These are phyloP conservation scores for Melieria picta DNA, from an alignment of 2,888 invertebrate species.

Conservation along the genomic window DNA sequence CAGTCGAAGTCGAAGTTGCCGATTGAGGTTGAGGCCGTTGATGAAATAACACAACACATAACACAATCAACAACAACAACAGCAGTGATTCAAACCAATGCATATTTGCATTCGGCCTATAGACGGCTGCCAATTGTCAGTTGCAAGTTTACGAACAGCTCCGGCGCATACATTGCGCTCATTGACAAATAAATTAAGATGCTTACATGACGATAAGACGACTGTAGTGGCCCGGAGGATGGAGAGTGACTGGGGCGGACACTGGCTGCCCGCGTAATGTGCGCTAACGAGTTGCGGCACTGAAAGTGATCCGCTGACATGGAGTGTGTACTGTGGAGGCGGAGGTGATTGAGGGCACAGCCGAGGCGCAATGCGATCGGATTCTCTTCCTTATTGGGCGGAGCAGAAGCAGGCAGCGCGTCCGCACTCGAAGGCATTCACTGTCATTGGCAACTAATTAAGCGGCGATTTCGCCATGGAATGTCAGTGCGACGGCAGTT, in stretches of 20 bases:
- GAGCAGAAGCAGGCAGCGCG: constrained; percentile 1
- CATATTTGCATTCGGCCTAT: constrained; percentile 18
- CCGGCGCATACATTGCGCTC: constrained; percentile 24
- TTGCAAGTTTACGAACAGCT: constrained; percentile 31
- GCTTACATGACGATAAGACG: constrained; percentile 27
- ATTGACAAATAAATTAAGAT: constrained; percentile 35
- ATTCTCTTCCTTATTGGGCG: background rate
- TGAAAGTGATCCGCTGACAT: constrained; percentile 11
- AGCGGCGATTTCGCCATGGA: constrained; percentile 14
- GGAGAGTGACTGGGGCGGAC: too few species aligned
- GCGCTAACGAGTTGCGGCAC: constrained; percentile 4
- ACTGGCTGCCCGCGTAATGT: constrained; percentile 2
- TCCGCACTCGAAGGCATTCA: background rate
- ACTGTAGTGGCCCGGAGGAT: background rate
- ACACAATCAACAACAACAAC: too few species aligned
- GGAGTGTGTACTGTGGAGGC: constrained; percentile 1
- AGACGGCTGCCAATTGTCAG: constrained; percentile 23
- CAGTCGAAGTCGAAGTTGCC: too few species aligned
- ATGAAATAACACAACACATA: too few species aligned
- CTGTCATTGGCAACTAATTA: constrained; percentile 20
- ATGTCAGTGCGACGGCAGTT: constrained; percentile 9
- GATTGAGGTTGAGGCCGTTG: too few species aligned
- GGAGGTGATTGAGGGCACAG: background rate
- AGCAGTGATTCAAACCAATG: background rate
- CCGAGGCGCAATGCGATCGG: too few species aligned